Evolutionary conservation across 1,140 invertebrate genomes (phyloP).

Genomic region (Microplitis demolitor): DNA sequence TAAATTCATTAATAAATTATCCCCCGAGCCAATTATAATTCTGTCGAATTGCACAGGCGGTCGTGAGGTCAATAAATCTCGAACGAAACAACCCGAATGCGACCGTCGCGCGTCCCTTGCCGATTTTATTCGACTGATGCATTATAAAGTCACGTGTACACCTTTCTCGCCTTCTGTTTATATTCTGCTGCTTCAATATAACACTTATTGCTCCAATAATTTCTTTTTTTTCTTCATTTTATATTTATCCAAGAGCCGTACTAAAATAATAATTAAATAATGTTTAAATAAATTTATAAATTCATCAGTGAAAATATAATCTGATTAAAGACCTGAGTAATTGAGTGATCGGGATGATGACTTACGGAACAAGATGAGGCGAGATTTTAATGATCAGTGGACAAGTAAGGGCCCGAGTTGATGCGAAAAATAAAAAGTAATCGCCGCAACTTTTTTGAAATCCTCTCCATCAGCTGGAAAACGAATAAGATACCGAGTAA

Average conservation of each 20-base stretch:
- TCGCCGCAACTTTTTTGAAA: conserved; percentile 5
- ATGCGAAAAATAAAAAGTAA: background rate
- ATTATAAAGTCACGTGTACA: conserved; percentile 17
- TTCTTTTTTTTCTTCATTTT: background rate
- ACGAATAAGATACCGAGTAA: background rate
- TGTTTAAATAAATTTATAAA: background rate
- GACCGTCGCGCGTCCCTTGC: conserved; percentile 25
- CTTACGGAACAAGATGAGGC: background rate
- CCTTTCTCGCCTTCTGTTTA: background rate
- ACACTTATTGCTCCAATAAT: no score
- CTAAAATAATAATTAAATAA: background rate
- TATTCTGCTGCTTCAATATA: background rate
- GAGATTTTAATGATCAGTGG: conserved; percentile 24
- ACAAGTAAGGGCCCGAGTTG: conserved; percentile 4
- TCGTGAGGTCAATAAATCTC: conserved; percentile 45
- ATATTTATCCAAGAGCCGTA: background rate
- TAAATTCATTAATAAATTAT: conserved; percentile 52
- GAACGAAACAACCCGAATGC: conserved; percentile 39
- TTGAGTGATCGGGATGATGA: conserved; percentile 20
- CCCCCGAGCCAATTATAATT: conserved; percentile 49
- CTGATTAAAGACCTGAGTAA: conserved; percentile 11
- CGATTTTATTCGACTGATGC: conserved; percentile 5
- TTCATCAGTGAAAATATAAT: background rate
- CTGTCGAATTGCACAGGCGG: conserved; percentile 43
- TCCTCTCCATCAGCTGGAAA: background rate